Conservation (phyloP, 2,113 vertebrate genomes). For the Chloroceryle aenea region DNA sequence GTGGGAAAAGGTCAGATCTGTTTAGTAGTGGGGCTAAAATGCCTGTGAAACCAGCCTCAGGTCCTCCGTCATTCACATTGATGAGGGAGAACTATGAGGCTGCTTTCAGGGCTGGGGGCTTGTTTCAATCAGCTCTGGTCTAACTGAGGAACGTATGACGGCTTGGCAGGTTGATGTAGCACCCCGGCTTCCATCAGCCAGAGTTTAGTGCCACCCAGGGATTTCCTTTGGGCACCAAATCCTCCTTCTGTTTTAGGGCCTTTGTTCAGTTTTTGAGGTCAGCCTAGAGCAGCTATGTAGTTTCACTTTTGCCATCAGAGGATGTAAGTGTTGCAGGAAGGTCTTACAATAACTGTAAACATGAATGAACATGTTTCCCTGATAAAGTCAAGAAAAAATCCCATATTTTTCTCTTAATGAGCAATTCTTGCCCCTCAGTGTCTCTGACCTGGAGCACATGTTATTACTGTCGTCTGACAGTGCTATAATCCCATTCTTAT, state of each 20-base stretch:
- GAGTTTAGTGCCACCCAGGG: neutral
- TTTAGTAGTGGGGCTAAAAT: neutral
- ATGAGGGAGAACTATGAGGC: neutral
- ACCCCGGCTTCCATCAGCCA: rapidly evolving
- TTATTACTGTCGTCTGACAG: neutral
- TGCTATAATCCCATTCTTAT: constrained; percentile 22
- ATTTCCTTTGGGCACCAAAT: neutral
- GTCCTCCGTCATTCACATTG: rapidly evolving
- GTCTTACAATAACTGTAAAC: neutral
- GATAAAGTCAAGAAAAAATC: constrained; percentile 32
- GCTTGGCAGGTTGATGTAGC: neutral
- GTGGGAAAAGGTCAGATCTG: neutral
- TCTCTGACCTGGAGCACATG: constrained; percentile 7
- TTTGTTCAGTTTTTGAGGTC: neutral
- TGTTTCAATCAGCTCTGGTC: neutral
- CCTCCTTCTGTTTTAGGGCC: neutral
- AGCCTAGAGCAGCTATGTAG: neutral
- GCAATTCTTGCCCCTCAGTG: neutral
- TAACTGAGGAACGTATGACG: neutral
- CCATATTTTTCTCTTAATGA: constrained; percentile 41
- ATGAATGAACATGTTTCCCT: neutral
- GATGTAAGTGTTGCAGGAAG: neutral
- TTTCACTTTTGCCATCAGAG: neutral
- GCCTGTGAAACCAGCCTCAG: neutral
- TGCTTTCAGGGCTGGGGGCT: neutral